Evolutionary conservation across 2,797 vertebrate genomes (phyloP), one percentile per base, ranked within the genome.

Genomic region (Myotis pilosus): DNA sequence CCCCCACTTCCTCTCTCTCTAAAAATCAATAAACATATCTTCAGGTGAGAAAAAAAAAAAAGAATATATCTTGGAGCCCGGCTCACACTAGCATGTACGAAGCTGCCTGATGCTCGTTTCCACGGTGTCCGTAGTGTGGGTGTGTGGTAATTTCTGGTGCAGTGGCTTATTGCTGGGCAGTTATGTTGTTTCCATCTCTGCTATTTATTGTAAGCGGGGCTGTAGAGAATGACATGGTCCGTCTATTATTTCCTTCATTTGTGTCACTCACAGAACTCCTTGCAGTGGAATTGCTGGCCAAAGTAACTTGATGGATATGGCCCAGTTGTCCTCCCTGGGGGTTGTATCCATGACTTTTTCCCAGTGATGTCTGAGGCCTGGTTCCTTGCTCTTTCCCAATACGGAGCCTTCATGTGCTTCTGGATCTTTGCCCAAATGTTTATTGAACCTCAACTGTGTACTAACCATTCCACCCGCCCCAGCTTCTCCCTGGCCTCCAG

Each of bases 101-200:
- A 74, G 84, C 66, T 55, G 91, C 68, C 33, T 19, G 6, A 12
- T 53, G 38, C 44, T 64, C 66, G 49, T 36, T 28, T 6, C 66
- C 20, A 0, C 1, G 15, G 44, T 28, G 33, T 28, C 28, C 0
- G 0, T 33, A 2, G 10, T 7, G 8, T 16, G 66, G 28, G 25
- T 0, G 6, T 22, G 28, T 60, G 55, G 13, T 22, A 1, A 33
- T 80, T 49, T 62, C 41, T 20, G 2, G 3, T 8, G 15, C 41
- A 10, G 22, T 12, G 16, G 33, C 44, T 47, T 62, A 0, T 4
- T 41, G 44, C 20, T 17, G 53, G 53, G 28, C 36, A 72, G 9
- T 44, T 22, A 28, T 33, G 20, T 80, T 12, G 49, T 68, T 74
- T 64, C 33, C 47, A 15, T 47, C 9, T 19, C 17, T 17, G 1